These are phyloP conservation scores for Channallabes apus DNA, from an alignment of 2,797 vertebrate genomes.

Conservation along the genomic window DNA sequence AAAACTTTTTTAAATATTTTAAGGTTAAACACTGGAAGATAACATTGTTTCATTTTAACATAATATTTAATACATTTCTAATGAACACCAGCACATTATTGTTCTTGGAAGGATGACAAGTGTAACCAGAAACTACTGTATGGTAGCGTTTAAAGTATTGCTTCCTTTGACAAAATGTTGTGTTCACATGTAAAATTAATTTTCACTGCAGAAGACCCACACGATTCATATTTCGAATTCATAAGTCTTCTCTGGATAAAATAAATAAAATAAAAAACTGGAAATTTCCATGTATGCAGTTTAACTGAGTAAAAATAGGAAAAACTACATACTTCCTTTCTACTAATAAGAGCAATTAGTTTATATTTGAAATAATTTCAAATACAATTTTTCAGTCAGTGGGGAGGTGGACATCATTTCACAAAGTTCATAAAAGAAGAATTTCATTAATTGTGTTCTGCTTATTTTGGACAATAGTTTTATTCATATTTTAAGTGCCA, in stretches of 20 bases:
- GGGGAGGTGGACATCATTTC: background rate
- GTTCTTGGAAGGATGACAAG: background rate
- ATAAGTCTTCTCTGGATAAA: background rate
- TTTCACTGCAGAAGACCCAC: background rate
- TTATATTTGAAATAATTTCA: background rate
- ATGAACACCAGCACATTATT: background rate
- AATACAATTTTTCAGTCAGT: background rate
- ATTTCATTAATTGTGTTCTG: background rate
- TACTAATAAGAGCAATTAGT: background rate
- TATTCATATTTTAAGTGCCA: background rate
- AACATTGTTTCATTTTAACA: background rate
- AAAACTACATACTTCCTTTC: background rate
- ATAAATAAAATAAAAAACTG: background rate
- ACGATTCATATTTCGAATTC: too few species aligned
- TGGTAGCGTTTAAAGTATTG: too few species aligned
- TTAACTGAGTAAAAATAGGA: background rate
- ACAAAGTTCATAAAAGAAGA: background rate
- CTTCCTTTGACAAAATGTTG: background rate
- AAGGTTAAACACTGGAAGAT: background rate
- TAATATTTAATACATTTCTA: background rate
- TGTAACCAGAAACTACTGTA: background rate
- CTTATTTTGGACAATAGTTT: background rate
- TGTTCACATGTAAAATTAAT: background rate
- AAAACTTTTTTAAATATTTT: background rate
- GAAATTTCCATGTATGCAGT: background rate